These are phyloP conservation scores for Axis porcinus DNA, from an alignment of 2,113 vertebrate genomes.

Conservation along the genomic window DNA sequence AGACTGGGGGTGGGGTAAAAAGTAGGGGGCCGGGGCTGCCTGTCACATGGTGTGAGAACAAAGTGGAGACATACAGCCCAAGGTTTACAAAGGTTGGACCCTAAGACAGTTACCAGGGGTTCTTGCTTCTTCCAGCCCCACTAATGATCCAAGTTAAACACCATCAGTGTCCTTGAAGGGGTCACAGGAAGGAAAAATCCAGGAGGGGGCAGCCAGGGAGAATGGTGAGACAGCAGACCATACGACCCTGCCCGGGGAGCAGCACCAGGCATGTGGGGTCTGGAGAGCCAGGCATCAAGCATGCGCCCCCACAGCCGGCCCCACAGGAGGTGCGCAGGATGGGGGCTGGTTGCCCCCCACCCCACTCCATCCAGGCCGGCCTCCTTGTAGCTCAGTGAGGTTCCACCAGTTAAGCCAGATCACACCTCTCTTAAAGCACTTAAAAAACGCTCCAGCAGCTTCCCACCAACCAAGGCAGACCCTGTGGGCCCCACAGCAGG, in stretches of 20 bases:
- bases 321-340: accelerated
- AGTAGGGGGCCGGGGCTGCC: neutral
- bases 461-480: neutral
- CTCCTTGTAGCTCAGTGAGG: neutral
- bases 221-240: accelerated
- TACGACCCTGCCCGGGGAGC: accelerated
- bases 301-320: accelerated
- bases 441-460: neutral
- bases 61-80: neutral
- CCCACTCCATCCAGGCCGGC: accelerated
- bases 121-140: neutral
- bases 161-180: neutral
- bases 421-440: neutral
- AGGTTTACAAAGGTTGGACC: no score
- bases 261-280: accelerated
- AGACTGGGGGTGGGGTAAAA: neutral
- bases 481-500: neutral
- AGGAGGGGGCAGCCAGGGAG: neutral
- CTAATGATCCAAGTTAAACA: neutral
- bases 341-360: accelerated
- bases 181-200: neutral
- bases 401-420: neutral
- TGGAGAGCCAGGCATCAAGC: accelerated
- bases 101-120: neutral
- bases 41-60: accelerated